A percentile compares a stretch with the other conserved stretches of the same genome.
phyloP scores from a whole-genome alignment of 2,113 vertebrate species.

The Ascaphus truei region DNA sequence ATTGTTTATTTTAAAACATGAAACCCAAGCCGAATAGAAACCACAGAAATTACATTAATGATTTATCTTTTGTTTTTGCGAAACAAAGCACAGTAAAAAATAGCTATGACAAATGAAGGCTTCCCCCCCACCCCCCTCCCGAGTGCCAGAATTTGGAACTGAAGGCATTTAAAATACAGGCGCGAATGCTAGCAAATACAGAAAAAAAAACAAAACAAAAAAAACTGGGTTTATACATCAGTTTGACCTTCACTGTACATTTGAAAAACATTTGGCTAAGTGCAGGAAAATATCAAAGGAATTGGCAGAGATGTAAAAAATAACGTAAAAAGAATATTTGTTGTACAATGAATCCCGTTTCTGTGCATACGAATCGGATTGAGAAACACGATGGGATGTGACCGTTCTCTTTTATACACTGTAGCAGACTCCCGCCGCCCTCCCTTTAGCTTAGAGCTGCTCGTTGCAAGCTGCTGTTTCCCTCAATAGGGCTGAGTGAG shows the following conservation, averaged over 20 bases:
- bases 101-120: constrained; percentile 62
- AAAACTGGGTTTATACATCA: constrained; percentile 51
- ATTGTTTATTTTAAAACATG: constrained; percentile 88
- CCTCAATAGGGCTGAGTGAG: too few relatives aligned
- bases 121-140: constrained; percentile 23
- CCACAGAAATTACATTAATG: constrained; percentile 87
- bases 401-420: too few relatives aligned
- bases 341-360: too few relatives aligned
- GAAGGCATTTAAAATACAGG: constrained; percentile 43
- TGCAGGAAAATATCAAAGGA: constrained; percentile 44
- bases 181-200: constrained; percentile 40
- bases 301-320: too few relatives aligned
- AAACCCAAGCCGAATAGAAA: constrained; percentile 89
- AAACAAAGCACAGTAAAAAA: constrained; percentile 75
- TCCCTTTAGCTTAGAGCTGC: too few relatives aligned
- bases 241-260: too few relatives aligned
- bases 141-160: too few relatives aligned
- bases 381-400: too few relatives aligned
- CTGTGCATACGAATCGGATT: too few relatives aligned
- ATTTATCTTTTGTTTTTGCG: constrained; percentile 69
- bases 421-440: too few relatives aligned
- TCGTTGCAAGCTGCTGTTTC: too few relatives aligned
- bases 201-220: constrained; percentile 37
- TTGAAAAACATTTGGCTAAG: constrained; percentile 42
- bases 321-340: too few relatives aligned